Base-by-base conservation (phyloP, 2,797 vertebrate genomes). In the Chelon labrosus region DNA sequence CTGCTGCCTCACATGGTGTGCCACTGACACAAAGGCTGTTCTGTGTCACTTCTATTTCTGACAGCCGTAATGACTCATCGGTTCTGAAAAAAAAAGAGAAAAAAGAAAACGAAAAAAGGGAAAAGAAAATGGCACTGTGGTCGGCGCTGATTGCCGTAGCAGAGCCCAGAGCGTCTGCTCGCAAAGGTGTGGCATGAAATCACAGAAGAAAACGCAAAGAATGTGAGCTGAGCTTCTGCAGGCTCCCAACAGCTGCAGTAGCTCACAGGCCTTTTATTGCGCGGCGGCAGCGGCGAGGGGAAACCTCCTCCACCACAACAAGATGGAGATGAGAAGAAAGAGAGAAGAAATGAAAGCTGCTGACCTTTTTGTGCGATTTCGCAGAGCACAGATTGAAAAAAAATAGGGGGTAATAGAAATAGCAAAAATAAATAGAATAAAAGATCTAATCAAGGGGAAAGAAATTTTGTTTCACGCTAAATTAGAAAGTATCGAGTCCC, bases 21-120 rank as follows among this genome's bases (percentile, higher is more conserved):
- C 78, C 84, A 77, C 83, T 91, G 91, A 91, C 89, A 91, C 88
- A 90, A 92, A 93, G 89, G 84, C 93, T 86, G 79, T 85, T 85
- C 86, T 90, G 85, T 91, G 87, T 93, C 90, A 88, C 92, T 78
- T 87, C 90, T 84, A 85, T 93, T 95, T 93, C 92, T 92, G 91
- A 89, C 91, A 79, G 90, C 85, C 86, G 83, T 78, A 92, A 92
- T 93, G 92, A 94, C 85, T 93, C 90, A 93, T 86, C 20, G 31
- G 77, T 83, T 78, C 65, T 81, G 39, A 67, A 68, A 78, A 81
- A 69, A 47, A 69, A 46, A 35, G 3, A 22, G 22, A 13, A 17
- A 37, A 17, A 55, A 11, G 42, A 13, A 17, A 37, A 17, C 52
- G 78, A 81, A 69, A 47, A 69, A 46, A 35, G 42, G 42, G 16